Base-by-base conservation (phyloP, 2,113 vertebrate species). In the Seriola dumerili region DNA sequence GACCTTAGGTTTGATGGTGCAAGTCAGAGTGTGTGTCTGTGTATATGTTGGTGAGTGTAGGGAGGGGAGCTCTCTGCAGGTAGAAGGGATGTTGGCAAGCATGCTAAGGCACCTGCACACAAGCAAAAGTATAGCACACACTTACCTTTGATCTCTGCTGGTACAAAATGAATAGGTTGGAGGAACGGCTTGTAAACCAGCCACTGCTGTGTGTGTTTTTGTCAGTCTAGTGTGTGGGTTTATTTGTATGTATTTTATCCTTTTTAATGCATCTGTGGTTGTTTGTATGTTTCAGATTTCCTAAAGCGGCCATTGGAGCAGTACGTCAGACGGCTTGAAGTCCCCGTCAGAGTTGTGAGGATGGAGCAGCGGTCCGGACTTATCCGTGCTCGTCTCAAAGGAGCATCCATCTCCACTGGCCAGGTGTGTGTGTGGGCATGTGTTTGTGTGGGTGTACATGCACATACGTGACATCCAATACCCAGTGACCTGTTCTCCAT, bases 361-460 rank as follows among this genome's bases (percentile, higher is more conserved):
- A 99, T 99, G 98, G 98, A 99, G 74, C 98, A 99, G 72, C 96
- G 98, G 65, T 99, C 98, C n/a, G 98, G 98, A 73, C 94, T 99
- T 78, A 99, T 99, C 81, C 95, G 98, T 64, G 98, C 97, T 61
- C 96, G 98, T 54, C 96, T 99, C 84, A 98, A 97, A 93, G 98
- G 98, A 46, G 98, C 98, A 19, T 97, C 98, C 25, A 94, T 97
- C 80, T 99, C 98, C 66, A 99, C 97, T 70, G 98, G 98, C 87
- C 98, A 99, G 93, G 98, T 94, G 77, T 75, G 90, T 88, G 68
- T 75, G 58, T 70, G 98, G 98, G 87, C 98, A 99, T 93, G 97
- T 94, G 77, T 75, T 88, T 88, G 68, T 75, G 65, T 42, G 62
- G 55, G 42, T 44, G 21, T 48, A 42, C 8, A 8, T 50, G 17